Conservation (phyloP, 1,140 invertebrate genomes). For the Drosophila littoralis region DNA sequence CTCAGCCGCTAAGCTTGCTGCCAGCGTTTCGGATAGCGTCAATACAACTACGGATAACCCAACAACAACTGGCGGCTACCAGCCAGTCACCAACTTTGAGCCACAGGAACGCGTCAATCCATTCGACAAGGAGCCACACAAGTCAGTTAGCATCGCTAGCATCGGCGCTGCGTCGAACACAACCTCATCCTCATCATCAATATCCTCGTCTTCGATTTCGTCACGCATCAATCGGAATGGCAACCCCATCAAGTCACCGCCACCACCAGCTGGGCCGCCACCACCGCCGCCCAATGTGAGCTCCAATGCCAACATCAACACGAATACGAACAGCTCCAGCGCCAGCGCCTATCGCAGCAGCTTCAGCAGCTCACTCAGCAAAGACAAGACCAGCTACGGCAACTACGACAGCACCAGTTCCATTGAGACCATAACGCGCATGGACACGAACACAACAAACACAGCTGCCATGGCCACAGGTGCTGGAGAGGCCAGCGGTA, state of each 20-base stretch:
- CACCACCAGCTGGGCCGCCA: conserved; percentile 75
- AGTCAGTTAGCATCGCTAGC: conserved; percentile 60
- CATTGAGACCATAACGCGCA: conserved; percentile 80
- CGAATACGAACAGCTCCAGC: conserved; percentile 51
- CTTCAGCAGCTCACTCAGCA: conserved; percentile 72
- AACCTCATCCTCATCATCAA: conserved; percentile 75
- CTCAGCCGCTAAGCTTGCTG: conserved; percentile 54
- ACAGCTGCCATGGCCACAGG: conserved; percentile 63
- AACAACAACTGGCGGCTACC: conserved; percentile 48
- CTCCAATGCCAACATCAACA: conserved; percentile 52
- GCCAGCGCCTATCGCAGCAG: conserved; percentile 63
- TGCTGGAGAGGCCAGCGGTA: conserved; percentile 51
- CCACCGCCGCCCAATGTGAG: conserved; percentile 66
- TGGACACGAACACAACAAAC: conserved; percentile 76
- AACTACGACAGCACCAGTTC: conserved; percentile 79
- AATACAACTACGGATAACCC: conserved; percentile 66
- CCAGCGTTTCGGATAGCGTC: conserved; percentile 79
- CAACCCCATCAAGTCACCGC: conserved; percentile 71
- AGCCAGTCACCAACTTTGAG: conserved; percentile 83
- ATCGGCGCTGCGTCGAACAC: conserved; percentile 54
- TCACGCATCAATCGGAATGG: conserved; percentile 76
- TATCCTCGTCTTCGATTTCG: conserved; percentile 75
- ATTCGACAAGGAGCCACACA: conserved; percentile 79
- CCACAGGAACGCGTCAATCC: conserved; percentile 82
- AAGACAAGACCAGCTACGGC: conserved; percentile 78